phyloP scores from a whole-genome alignment of 2,113 vertebrate species.

The Falcunculus frontatus region DNA sequence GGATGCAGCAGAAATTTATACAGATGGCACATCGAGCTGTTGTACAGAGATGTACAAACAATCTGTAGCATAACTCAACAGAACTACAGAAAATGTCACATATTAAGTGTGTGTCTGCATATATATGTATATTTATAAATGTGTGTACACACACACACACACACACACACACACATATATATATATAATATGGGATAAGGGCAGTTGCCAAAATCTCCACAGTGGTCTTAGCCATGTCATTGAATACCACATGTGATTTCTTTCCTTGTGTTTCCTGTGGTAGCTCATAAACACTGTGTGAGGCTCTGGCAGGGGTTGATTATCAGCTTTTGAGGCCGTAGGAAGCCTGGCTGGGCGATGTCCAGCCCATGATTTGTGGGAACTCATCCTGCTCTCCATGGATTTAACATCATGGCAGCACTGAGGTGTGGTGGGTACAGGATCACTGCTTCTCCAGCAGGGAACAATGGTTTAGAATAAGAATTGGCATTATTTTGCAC shows the following conservation, averaged over 20 bases:
- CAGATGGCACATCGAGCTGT: not conserved
- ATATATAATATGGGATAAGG: not conserved
- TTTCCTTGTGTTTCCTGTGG: not conserved
- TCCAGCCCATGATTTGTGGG: not conserved
- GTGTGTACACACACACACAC: rapidly evolving
- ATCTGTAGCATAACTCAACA: not conserved
- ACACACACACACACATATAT: rapidly evolving
- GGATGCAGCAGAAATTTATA: not conserved
- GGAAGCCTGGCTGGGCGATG: not conserved
- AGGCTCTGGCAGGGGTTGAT: not conserved
- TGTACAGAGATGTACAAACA: not conserved
- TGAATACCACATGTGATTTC: not conserved
- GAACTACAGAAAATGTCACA: not conserved
- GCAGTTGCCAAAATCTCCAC: not conserved
- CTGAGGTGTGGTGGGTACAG: not conserved
- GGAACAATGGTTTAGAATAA: not conserved
- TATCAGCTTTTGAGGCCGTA: not conserved
- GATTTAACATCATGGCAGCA: not conserved
- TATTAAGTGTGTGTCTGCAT: rapidly evolving
- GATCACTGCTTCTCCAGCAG: not conserved
- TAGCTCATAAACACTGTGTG: not conserved
- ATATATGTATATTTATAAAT: not conserved
- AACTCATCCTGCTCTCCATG: not conserved
- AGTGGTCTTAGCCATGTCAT: not conserved
- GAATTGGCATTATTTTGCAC: not conserved